Conservation (phyloP, 2,113 vertebrate species). For the Cyanoderma ruficeps region DNA sequence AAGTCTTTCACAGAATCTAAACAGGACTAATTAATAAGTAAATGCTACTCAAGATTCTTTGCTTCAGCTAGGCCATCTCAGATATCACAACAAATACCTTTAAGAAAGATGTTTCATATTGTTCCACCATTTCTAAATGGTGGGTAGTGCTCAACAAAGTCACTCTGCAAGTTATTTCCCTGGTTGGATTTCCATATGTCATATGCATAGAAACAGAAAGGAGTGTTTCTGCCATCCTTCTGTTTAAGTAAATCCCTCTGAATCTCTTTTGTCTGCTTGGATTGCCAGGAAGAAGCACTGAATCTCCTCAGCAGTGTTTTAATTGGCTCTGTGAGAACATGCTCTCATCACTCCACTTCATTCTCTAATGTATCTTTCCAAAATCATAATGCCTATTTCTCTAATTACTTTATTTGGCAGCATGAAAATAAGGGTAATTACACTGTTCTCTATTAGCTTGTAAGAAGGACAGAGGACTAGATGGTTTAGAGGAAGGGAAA, state of each 20-base stretch:
- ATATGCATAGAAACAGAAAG: neutral
- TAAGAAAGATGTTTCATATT: neutral
- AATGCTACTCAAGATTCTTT: neutral
- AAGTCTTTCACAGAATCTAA: neutral
- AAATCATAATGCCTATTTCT: slow-evolving; percentile 34
- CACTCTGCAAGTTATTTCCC: neutral
- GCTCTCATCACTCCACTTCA: slow-evolving; percentile 26
- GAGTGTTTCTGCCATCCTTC: neutral
- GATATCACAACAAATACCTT: neutral
- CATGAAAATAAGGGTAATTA: neutral
- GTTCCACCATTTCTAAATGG: neutral
- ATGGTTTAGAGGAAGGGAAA: neutral
- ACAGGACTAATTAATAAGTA: neutral
- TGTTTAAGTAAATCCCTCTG: neutral
- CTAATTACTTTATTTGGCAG: slow-evolving; percentile 51
- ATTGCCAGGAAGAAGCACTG: neutral
- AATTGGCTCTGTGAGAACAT: neutral
- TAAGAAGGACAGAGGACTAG: neutral
- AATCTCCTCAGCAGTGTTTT: slow-evolving; percentile 30
- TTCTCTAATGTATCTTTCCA: slow-evolving; percentile 13
- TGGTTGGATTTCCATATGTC: neutral
- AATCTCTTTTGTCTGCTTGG: neutral
- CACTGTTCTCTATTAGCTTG: neutral
- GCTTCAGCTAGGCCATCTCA: neutral
- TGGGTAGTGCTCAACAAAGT: neutral